Evolutionary conservation across 2,113 vertebrate species (phyloP).

Genomic region (Oceanites oceanicus): DNA sequence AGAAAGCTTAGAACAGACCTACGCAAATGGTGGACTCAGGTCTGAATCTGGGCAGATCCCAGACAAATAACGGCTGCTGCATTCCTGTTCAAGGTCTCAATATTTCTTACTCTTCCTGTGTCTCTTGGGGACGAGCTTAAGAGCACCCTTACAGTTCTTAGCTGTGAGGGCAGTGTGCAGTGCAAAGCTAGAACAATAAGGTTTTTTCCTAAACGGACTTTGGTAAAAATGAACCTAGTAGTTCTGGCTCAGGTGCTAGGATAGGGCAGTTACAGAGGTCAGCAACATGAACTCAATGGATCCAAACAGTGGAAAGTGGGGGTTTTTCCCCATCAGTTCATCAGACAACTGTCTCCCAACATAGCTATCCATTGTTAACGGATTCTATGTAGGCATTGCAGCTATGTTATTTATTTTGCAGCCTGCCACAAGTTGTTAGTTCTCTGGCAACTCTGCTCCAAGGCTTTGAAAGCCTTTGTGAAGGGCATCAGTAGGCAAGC

Average conservation of each 20-base stretch:
- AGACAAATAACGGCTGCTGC: background rate
- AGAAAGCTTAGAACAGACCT: background rate
- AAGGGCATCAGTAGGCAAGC: background rate
- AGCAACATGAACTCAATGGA: background rate
- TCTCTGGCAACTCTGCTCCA: background rate
- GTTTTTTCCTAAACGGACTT: background rate
- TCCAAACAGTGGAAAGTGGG: background rate
- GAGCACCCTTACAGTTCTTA: background rate
- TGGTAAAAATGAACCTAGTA: background rate
- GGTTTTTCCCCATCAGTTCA: background rate
- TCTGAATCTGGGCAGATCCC: background rate
- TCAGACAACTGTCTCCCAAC: background rate
- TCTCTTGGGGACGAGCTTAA: background rate
- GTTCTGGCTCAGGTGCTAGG: background rate
- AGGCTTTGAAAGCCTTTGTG: background rate
- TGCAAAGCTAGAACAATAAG: background rate
- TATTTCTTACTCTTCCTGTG: background rate
- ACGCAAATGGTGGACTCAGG: fast-evolving
- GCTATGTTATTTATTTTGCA: background rate
- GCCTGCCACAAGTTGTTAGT: background rate
- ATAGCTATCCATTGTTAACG: background rate
- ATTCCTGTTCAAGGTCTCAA: background rate
- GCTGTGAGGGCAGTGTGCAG: background rate
- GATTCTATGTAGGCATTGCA: background rate
- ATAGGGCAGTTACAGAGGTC: background rate